Base-by-base conservation (phyloP, 2,888 invertebrate genomes). In the Conomelus anceps region DNA sequence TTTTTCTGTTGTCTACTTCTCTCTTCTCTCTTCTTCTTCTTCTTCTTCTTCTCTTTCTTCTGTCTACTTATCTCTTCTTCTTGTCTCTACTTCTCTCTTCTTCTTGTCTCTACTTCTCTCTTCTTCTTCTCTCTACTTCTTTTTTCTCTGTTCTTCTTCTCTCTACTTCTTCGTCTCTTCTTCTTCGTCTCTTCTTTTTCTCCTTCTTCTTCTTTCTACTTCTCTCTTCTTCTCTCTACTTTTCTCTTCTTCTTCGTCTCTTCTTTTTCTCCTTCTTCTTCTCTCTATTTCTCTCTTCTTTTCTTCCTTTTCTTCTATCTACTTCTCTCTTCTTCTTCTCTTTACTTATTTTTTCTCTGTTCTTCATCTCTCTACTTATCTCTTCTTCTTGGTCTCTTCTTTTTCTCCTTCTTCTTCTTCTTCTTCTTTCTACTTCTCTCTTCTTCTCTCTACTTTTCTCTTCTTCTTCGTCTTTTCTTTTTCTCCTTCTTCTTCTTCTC, bases 121-220 rank as follows among this genome's bases (percentile, higher is more conserved):
- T 63, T 3, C 22, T 23, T 4, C 84, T 86, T 23, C n/a, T 22
- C 13, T 88, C 88, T 24, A 20, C n/a, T 26, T 84, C 20, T 84
- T 20, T 23, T 84, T 22, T 22, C n/a, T n/a, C n/a, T n/a, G n/a
- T 84, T 13, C 26, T 26, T 26, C 34, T 9, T 17, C 13, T 63
- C 13, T 63, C 6, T n/a, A 20, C n/a, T 63, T 63, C 63, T n/a
- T 13, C 63, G n/a, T n/a, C n/a, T n/a, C n/a, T n/a, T n/a, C n/a
- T 63, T 63, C 1, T n/a, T n/a, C 7, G 20, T n/a, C 20, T 89
- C 86, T 89, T 89, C 86, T 87, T n/a, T 23, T 23, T 86, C 29
- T 89, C 84, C 85, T 26, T 89, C 89, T 26, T 29, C 24, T 24
- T 89, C 29, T 89, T 17, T 89, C 24, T 89, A 20, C 84, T 4